These are phyloP conservation scores for Delia radicum DNA, from an alignment of 1,140 invertebrate species.

Conservation along the genomic window DNA sequence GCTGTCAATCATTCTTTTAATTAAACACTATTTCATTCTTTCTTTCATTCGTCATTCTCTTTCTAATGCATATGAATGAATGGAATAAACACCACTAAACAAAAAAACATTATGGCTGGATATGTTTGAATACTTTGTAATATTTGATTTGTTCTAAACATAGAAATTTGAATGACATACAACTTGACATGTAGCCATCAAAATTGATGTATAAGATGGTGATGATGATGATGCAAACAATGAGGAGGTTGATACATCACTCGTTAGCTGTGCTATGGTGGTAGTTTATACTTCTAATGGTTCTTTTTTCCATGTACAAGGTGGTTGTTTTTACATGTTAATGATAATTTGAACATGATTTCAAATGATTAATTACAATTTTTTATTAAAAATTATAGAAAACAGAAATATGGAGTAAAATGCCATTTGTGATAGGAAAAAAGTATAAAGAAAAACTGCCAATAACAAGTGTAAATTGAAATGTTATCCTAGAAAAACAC, in stretches of 20 bases:
- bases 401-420: too few relatives aligned
- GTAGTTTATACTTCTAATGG: not conserved
- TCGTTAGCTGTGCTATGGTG: not conserved
- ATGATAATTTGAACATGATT: not conserved
- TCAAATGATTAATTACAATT: not conserved
- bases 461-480: constrained; percentile 13
- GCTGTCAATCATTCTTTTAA: not conserved
- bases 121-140: not conserved
- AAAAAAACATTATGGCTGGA: not conserved
- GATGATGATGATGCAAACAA: not conserved
- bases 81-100: not conserved
- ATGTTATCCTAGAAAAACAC: not conserved
- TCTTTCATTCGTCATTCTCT: not conserved
- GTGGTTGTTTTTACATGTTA: not conserved
- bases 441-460: too few relatives aligned
- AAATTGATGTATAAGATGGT: not conserved
- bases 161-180: not conserved
- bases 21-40: not conserved
- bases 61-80: not conserved
- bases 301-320: not conserved
- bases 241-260: not conserved
- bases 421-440: too few relatives aligned
- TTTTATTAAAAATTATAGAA: not conserved
- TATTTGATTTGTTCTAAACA: not conserved
- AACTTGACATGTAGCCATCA: constrained; percentile 1